These are phyloP conservation scores for Morphnarchus princeps DNA, from an alignment of 2,113 vertebrate genomes.

Conservation along the genomic window DNA sequence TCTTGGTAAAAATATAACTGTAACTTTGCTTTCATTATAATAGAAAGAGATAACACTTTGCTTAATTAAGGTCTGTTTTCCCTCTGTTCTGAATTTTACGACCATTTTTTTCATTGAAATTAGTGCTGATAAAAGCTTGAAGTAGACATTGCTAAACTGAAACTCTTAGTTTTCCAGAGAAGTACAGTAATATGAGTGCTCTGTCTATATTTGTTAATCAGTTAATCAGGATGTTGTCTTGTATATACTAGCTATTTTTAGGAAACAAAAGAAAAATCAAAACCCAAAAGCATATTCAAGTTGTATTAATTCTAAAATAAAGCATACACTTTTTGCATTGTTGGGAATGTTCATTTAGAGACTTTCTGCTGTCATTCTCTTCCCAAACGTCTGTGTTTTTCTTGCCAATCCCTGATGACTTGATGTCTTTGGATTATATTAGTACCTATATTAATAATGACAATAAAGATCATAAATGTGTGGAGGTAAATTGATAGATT, in stretches of 20 bases:
- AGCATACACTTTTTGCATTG: not conserved
- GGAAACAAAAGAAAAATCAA: conserved; percentile 8
- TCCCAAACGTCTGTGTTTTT: not conserved
- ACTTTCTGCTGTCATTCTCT: not conserved
- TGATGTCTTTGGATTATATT: conserved; percentile 1
- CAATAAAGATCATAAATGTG: not conserved
- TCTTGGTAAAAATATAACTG: conserved; percentile 74
- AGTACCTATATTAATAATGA: not conserved
- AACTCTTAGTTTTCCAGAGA: conserved; percentile 43
- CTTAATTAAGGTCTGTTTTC: conserved; percentile 78
- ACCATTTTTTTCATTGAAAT: conserved; percentile 64
- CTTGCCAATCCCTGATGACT: not conserved
- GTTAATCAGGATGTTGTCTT: conserved; percentile 17
- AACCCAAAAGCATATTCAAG: not conserved
- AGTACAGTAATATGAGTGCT: not conserved
- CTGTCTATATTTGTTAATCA: conserved; percentile 25
- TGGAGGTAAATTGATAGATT: not conserved
- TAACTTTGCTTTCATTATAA: conserved; percentile 77
- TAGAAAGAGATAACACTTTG: conserved; percentile 74
- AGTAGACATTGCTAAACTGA: conserved; percentile 24
- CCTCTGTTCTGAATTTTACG: conserved; percentile 69
- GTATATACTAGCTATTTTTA: conserved; percentile 1
- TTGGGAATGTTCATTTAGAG: not conserved
- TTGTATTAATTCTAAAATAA: not conserved
- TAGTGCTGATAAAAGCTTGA: conserved; percentile 69